Evolutionary conservation across 1,140 invertebrate genomes (phyloP).

Genomic region (Nasonia longicornis): DNA sequence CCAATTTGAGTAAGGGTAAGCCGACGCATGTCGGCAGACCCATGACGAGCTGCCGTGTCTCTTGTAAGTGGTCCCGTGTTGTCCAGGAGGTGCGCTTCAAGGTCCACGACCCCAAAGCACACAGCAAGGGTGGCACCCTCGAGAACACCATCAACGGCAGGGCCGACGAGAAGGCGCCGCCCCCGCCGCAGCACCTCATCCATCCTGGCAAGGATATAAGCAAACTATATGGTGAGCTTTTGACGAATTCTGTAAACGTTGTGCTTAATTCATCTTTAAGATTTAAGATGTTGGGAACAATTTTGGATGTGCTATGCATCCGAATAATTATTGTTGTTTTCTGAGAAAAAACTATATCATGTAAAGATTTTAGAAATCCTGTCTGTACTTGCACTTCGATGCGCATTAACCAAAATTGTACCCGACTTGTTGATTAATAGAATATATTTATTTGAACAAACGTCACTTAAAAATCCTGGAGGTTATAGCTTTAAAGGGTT

Average conservation of each 20-base stretch:
- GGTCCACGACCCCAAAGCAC: conserved; percentile 91
- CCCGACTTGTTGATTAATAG: not conserved
- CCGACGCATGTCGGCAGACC: conserved; percentile 48
- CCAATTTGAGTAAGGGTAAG: conserved; percentile 28
- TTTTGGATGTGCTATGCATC: not conserved
- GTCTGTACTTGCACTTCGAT: no score
- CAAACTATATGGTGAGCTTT: conserved; percentile 78
- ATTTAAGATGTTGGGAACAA: not conserved
- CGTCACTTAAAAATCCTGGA: conserved; percentile 24
- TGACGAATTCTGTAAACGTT: not conserved
- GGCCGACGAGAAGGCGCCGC: conserved; percentile 76
- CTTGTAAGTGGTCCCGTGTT: conserved; percentile 83
- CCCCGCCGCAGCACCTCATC: conserved; percentile 80
- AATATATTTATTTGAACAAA: not conserved
- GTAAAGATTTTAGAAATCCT: not conserved
- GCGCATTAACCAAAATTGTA: not conserved
- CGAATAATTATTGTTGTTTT: not conserved
- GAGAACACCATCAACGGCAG: conserved; percentile 92
- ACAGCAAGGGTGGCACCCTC: conserved; percentile 89
- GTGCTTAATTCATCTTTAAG: not conserved
- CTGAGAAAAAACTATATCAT: not conserved
- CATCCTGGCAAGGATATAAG: conserved; percentile 88
- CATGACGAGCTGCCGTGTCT: conserved; percentile 67
- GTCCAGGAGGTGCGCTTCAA: conserved; percentile 93
- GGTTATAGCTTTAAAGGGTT: not conserved